Base-by-base conservation (phyloP, 2,888 invertebrate species). In the Lymantria dispar region DNA sequence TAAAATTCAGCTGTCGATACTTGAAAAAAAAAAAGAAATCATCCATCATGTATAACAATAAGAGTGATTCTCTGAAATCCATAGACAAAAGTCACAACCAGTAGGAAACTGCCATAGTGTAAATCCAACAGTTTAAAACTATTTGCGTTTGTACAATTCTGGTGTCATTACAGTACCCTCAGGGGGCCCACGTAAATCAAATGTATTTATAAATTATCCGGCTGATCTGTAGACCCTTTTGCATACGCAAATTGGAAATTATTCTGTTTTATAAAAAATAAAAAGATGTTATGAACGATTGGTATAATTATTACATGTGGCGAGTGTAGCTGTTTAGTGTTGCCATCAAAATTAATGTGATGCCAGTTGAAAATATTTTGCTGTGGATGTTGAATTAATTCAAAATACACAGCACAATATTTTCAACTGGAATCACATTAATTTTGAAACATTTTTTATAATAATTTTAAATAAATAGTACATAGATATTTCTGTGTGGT, bases 121-220 rank as follows among this genome's bases (percentile, higher is more conserved):
- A 31, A 22, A 11, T 30, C 8, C 10, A 8, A 33, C 9, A 33
- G 33, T 33, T 29, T n/a, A 36, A 43, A 12, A 42, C 11, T 42
- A 10, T 43, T 33, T 42, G 36, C 41, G 31, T 44, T 47, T 44
- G 41, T 46, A 29, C 39, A 38, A 47, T 37, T 50, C 38, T 42
- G 37, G 15, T 30, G 41, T 47, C 61, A 68, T 72, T 72, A 75
- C 60, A 58, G 54, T 56, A 46, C 61, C 50, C 54, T 52, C 70
- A 56, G 70, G 70, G 70, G 40, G 70, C 70, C 54, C 46, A 46
- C 61, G 68, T 70, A 70, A 70, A 70, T 70, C 70, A 66, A 56
- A 43, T 43, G 45, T 22, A 22, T 22, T 2, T 43, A 56, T 54
- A 56, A 54, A 56, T 45, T 47, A 8, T 15, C 45, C 39, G 41